A percentile compares a stretch with the other conserved stretches of the same genome.
These are phyloP conservation scores for Trichonephila clavipes DNA, from an alignment of 1,140 invertebrate species.

Conservation along the genomic window DNA sequence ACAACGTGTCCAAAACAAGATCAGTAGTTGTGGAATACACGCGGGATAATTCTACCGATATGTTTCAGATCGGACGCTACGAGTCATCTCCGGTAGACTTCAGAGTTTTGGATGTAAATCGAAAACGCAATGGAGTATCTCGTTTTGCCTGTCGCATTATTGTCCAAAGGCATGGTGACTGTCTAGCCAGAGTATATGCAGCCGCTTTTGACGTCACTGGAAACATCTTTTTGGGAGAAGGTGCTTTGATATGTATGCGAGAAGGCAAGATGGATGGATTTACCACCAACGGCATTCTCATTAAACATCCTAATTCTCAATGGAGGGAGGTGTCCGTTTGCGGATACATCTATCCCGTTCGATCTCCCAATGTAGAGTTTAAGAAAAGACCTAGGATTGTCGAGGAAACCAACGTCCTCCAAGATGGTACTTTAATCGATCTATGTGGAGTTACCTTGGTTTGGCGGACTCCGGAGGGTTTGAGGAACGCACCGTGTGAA, in stretches of 20 bases:
- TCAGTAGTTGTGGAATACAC: constrained; percentile 97
- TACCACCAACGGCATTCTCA: constrained; percentile 98
- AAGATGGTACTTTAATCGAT: constrained; percentile 99
- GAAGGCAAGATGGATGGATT: constrained; percentile 98
- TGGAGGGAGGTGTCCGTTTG: constrained; percentile 98
- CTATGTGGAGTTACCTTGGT: constrained; percentile 99
- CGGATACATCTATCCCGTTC: constrained; percentile 95
- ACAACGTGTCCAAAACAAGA: not conserved
- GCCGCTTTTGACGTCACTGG: constrained; percentile 98
- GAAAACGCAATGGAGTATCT: constrained; percentile 89
- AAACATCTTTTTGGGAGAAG: constrained; percentile 96
- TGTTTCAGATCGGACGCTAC: constrained; percentile 99
- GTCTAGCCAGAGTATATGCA: constrained; percentile 95
- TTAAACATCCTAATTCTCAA: constrained; percentile 90
- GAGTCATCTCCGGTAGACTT: constrained; percentile 99
- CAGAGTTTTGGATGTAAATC: constrained; percentile 98
- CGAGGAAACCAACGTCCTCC: constrained; percentile 92
- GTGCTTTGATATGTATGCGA: constrained; percentile 86
- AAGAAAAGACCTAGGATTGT: constrained; percentile 80
- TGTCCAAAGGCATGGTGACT: constrained; percentile 90
- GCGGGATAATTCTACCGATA: constrained; percentile 95
- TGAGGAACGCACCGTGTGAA: constrained; percentile 91
- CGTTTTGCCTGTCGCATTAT: constrained; percentile 98
- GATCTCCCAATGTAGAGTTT: constrained; percentile 90
- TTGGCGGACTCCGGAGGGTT: constrained; percentile 97